These are phyloP conservation scores for Mayetiola destructor DNA, from an alignment of 2,888 invertebrate species.

Conservation along the genomic window DNA sequence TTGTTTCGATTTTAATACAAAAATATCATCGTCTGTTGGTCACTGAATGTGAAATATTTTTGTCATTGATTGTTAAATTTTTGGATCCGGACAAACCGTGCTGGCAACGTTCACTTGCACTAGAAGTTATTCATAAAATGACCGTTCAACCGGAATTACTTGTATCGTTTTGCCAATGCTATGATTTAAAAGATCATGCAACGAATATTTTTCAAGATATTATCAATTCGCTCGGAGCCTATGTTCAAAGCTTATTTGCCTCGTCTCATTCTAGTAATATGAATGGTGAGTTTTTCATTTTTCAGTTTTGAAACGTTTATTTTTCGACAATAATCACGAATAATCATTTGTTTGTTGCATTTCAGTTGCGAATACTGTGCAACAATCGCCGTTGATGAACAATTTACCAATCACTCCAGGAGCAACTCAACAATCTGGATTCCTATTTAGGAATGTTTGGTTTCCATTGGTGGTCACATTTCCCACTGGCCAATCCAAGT, in stretches of 20 bases:
- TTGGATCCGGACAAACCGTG: slow-evolving; percentile 90
- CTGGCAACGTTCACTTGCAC: slow-evolving; percentile 89
- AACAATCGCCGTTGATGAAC: slow-evolving; percentile 18
- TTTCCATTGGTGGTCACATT: slow-evolving; percentile 75
- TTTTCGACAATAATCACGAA: too few relatives aligned
- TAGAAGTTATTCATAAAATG: slow-evolving; percentile 93
- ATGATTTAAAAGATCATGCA: slow-evolving; percentile 87
- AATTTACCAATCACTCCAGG: slow-evolving; percentile 44
- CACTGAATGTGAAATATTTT: slow-evolving; percentile 96
- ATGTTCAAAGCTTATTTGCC: slow-evolving; percentile 82
- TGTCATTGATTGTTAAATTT: slow-evolving; percentile 92
- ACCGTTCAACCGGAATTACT: slow-evolving; percentile 72
- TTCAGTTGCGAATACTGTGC: slow-evolving; percentile 15
- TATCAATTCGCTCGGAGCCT: slow-evolving; percentile 82
- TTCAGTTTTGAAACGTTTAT: not conserved
- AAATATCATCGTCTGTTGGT: slow-evolving; percentile 84
- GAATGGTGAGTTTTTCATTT: not conserved
- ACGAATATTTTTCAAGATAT: slow-evolving; percentile 91
- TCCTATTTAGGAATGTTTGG: slow-evolving; percentile 86
- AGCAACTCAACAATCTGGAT: slow-evolving; percentile 76
- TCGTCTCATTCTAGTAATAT: slow-evolving; percentile 39
- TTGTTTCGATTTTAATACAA: slow-evolving; percentile 85
- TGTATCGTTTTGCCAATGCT: slow-evolving; percentile 84
- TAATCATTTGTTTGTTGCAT: not conserved
- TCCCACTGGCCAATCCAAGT: slow-evolving; percentile 71